These are phyloP conservation scores for Engraulis encrasicolus DNA, from an alignment of 2,113 vertebrate species.

Conservation along the genomic window DNA sequence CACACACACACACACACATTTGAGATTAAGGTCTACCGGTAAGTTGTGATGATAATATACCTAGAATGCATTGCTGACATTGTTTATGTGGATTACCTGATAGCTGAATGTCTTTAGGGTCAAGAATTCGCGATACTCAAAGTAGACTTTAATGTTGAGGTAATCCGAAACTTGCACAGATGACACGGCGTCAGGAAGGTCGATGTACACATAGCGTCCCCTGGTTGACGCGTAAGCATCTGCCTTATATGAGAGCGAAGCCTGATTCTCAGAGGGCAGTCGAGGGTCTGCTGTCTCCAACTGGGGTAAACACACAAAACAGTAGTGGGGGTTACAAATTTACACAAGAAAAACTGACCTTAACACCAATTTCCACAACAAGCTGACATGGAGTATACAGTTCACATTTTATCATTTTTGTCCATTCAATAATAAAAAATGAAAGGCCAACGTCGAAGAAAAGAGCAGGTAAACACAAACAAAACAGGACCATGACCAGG, in stretches of 20 bases:
- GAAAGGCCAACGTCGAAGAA: too few relatives aligned
- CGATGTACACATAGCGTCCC: slow-evolving; percentile 88
- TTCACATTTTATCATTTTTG: too few relatives aligned
- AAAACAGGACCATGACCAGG: too few relatives aligned
- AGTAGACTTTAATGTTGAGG: slow-evolving; percentile 75
- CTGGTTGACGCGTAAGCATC: slow-evolving; percentile 81
- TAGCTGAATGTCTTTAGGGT: slow-evolving; percentile 83
- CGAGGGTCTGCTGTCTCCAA: slow-evolving; percentile 74
- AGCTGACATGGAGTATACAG: too few relatives aligned
- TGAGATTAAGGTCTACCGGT: too few relatives aligned
- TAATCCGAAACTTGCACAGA: slow-evolving; percentile 70
- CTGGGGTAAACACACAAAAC: slow-evolving; percentile 65
- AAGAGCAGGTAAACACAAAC: too few relatives aligned
- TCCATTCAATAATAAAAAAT: too few relatives aligned
- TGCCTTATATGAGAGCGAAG: slow-evolving; percentile 69
- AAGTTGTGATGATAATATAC: too few relatives aligned
- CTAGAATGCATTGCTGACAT: background rate
- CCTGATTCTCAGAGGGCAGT: slow-evolving; percentile 79
- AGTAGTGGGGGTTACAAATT: too few relatives aligned
- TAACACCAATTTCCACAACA: too few relatives aligned
- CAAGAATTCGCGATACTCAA: slow-evolving; percentile 72
- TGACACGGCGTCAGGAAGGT: slow-evolving; percentile 70
- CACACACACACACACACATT: too few relatives aligned
- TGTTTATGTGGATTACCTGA: slow-evolving; percentile 77
- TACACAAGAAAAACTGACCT: too few relatives aligned